phyloP scores from a whole-genome alignment of 2,888 invertebrate species.

The Tenthredo livida region DNA sequence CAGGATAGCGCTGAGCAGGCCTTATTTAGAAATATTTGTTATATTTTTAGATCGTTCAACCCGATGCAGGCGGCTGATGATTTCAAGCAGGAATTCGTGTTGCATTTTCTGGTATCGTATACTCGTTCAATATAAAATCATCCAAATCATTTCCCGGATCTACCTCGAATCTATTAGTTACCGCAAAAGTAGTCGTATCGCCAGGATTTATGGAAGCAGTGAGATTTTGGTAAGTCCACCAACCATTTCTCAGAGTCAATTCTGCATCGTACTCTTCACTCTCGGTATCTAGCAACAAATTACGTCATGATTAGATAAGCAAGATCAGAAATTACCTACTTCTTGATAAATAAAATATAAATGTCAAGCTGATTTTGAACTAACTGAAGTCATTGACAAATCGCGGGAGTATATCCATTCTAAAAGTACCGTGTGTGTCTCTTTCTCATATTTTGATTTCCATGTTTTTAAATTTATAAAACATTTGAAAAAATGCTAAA shows the following conservation, averaged over 20 bases:
- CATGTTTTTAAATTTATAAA: neutral
- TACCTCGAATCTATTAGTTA: neutral
- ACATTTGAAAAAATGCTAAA: neutral
- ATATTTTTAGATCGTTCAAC: neutral
- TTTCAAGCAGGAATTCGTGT: neutral
- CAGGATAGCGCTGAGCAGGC: neutral
- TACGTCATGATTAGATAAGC: neutral
- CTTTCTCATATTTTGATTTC: neutral
- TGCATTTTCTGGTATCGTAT: neutral
- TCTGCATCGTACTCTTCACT: neutral
- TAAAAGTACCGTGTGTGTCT: neutral
- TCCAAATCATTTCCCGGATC: neutral
- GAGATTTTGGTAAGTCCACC: conserved; percentile 9
- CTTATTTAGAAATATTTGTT: neutral
- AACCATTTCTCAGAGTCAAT: neutral
- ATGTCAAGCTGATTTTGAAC: neutral
- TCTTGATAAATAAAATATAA: neutral
- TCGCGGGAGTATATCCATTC: neutral
- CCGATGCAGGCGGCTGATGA: neutral
- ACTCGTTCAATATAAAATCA: neutral
- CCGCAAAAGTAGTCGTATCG: neutral
- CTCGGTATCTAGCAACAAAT: neutral
- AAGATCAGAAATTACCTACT: neutral
- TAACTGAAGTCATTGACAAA: neutral
- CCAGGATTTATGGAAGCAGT: neutral